Evolutionary conservation across 2,888 invertebrate species (phyloP), one percentile per base, ranked within the genome.

Genomic region (Folsomia candida): DNA sequence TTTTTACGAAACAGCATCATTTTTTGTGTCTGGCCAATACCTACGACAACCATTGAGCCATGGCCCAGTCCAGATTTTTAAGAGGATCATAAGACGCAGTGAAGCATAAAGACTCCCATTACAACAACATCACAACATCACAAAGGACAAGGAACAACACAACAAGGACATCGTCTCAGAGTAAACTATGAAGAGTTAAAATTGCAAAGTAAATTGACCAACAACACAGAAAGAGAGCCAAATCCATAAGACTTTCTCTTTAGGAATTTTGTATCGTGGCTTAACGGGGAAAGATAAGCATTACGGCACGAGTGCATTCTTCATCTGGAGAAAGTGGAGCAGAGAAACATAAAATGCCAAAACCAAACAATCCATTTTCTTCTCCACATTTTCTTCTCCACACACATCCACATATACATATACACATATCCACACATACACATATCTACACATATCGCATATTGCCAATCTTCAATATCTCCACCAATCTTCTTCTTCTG

Each of bases 131-230:
- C 37, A 37, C 37, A 37, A 9, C 37, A 37, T 14, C 14, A 37
- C 37, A 37, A 37, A 54, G 54, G 54, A 54, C 6, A 54, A 20
- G 54, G n/a, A 54, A 54, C 37, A 14, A 14, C 14, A n/a, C n/a
- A n/a, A n/a, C n/a, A n/a, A 18, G 9, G 47, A 47, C 9, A 11
- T 47, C 47, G 47, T 47, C 9, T 11, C 47, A 51, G 22, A 64
- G 25, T 62, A 62, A 62, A 62, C 37, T 4, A n/a, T n/a, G 4
- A 29, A 4, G 22, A 64, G 64, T 64, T 64, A 64, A 65, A 65
- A 65, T 65, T 65, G 65, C 65, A 65, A 65, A 65, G 54, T 65
- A 65, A 65, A 65, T 65, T 65, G 65, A 65, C 65, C 65, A 65
- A 65, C n/a, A 9, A 4, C 37, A 37, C 37, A 37, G 37, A 37